phyloP scores from a whole-genome alignment of 2,797 vertebrate species.

The Hybognathus amarus region DNA sequence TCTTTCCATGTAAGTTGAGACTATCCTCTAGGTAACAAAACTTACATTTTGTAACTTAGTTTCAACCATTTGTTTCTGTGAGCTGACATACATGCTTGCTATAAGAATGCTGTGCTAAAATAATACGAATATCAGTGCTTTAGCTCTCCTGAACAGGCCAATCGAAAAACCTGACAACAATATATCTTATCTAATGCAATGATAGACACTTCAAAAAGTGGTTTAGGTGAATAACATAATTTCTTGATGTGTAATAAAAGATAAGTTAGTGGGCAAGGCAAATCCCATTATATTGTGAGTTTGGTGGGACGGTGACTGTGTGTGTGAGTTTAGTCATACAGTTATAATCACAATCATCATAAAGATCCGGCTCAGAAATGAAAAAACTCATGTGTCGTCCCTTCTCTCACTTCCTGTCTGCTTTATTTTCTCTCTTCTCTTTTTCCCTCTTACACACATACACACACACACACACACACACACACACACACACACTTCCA shows the following conservation, averaged over 20 bases:
- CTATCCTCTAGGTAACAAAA: background rate
- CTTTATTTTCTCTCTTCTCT: background rate
- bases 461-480: no score
- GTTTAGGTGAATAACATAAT: background rate
- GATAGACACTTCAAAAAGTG: background rate
- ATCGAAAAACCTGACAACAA: background rate
- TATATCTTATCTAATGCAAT: background rate
- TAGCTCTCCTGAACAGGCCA: background rate
- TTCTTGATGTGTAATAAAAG: background rate
- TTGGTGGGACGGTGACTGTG: background rate
- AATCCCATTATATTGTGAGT: background rate
- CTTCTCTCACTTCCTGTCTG: slow-evolving; percentile 28
- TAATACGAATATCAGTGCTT: background rate
- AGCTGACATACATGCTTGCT: background rate
- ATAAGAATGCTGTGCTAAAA: background rate
- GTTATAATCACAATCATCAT: background rate
- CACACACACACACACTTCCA: slow-evolving; percentile 15
- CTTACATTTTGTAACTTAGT: background rate
- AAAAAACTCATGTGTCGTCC: slow-evolving; percentile 37
- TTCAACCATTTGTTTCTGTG: background rate
- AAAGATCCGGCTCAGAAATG: slow-evolving; percentile 63
- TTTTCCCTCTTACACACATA: background rate
- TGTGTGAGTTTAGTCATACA: background rate
- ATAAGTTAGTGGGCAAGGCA: background rate
- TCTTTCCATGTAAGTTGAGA: background rate